phyloP scores from a whole-genome alignment of 2,888 invertebrate genomes.

The Oegoconia quadripuncta region DNA sequence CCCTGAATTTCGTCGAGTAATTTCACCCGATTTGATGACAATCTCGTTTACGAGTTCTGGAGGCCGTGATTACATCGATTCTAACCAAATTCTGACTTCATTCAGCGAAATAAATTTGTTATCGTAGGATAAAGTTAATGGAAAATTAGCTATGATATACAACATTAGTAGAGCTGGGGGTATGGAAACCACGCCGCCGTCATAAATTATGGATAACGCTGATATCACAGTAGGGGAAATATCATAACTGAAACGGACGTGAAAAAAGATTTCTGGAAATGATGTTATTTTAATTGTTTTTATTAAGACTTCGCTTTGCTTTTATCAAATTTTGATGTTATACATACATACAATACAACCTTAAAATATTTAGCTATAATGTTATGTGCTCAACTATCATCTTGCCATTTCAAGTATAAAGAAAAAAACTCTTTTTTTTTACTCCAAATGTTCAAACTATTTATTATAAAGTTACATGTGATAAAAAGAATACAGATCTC shows the following conservation, averaged over 20 bases:
- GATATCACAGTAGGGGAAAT: neutral
- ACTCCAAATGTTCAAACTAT: no score
- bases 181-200: neutral
- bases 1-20: constrained; percentile 9
- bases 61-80: constrained; percentile 32
- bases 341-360: no score
- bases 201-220: neutral
- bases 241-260: neutral
- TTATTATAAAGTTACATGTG: no score
- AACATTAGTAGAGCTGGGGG: neutral
- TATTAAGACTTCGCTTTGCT: no score
- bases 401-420: no score
- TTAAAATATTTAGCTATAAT: no score
- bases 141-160: constrained; percentile 1
- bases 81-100: constrained; percentile 30
- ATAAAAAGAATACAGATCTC: no score
- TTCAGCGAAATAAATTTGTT: constrained; percentile 26
- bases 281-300: no score
- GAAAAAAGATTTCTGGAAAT: neutral
- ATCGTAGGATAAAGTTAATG: constrained; percentile 8
- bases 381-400: no score
- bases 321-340: no score
- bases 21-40: constrained; percentile 27
- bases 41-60: constrained; percentile 35
- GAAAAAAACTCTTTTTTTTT: no score